Base-by-base conservation (phyloP, 2,797 vertebrate species). In the Scolopax rusticola region DNA sequence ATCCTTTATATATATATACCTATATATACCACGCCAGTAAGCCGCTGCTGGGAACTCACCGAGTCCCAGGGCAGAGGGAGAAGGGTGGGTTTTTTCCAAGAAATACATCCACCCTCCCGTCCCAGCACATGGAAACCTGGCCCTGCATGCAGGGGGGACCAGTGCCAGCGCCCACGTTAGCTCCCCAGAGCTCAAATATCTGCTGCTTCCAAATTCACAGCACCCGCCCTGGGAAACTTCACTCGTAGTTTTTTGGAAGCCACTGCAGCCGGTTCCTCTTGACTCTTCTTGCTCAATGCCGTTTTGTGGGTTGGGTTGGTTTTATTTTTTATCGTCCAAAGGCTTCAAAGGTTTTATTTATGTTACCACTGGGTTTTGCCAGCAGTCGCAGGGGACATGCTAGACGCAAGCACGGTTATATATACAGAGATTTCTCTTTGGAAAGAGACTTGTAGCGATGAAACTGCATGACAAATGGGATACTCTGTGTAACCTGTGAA, bases 71-170 rank as follows among this genome's bases (percentile, higher is more conserved):
- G 15, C 80, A 56, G 2, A 15, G 40, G 30, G 20, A 75, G 68
- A 64, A 0, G 17, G 54, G 63, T 74, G 45, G 53, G 0, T 1
- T 51, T 88, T 82, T 93, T 32, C 94, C 77, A 93, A 54, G 70
- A 45, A 60, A 87, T 64, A 79, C 84, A 89, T 68, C 63, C 78
- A 23, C 56, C 21, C 24, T 43, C 18, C 13, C 47, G 53, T 68
- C 13, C 33, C 15, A 1, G 67, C 74, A 95, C 30, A 90, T 95
- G 95, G 95, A 95, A 95, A 95, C 47, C 94, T 96, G 85, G 93
- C 95, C 90, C 80, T 14, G n/a, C 86, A 96, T 60, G 5, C 0
- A 4, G 40, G 13, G 11, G 1, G 7, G 11, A 8, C 2, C 40
- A 78, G 63, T 3, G 2, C 59, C 84, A 95, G 9, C 56, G 69